Percentiles rank a stretch among this genome's conserved stretches.
These are phyloP conservation scores for Acinonyx jubatus DNA, from an alignment of 2,113 vertebrate genomes.

Conservation along the genomic window DNA sequence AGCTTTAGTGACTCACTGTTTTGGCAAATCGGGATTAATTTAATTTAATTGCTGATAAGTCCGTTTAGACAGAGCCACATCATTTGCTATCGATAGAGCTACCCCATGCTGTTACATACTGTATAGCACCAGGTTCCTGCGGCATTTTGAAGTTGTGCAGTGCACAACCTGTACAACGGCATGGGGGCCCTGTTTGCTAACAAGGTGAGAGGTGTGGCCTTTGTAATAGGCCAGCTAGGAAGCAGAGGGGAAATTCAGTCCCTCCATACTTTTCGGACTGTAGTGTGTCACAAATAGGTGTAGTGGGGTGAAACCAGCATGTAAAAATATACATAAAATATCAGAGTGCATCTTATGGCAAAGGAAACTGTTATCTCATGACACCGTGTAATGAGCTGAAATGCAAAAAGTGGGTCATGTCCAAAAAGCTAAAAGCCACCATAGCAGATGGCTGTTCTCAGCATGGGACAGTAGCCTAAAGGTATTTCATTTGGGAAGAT, in stretches of 20 bases:
- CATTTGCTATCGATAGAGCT: background rate
- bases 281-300: too few species aligned
- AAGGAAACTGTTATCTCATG: background rate
- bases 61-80: background rate
- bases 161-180: too few species aligned
- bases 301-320: rapidly evolving
- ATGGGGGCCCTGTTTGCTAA: background rate
- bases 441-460: background rate
- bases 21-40: background rate
- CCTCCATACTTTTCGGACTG: background rate
- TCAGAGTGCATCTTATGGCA: background rate
- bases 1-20: background rate
- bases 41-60: background rate
- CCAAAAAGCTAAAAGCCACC: background rate
- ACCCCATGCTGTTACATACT: rapidly evolving
- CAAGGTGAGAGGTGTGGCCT: rapidly evolving
- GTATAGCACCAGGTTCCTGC: rapidly evolving
- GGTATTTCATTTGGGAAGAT: background rate
- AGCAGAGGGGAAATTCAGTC: background rate
- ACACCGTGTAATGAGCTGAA: background rate
- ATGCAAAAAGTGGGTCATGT: background rate
- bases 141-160: background rate
- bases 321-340: background rate
- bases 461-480: background rate
- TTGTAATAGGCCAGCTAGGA: background rate